These are phyloP conservation scores for Megaceryle alcyon DNA, from an alignment of 2,797 vertebrate genomes.

Conservation along the genomic window DNA sequence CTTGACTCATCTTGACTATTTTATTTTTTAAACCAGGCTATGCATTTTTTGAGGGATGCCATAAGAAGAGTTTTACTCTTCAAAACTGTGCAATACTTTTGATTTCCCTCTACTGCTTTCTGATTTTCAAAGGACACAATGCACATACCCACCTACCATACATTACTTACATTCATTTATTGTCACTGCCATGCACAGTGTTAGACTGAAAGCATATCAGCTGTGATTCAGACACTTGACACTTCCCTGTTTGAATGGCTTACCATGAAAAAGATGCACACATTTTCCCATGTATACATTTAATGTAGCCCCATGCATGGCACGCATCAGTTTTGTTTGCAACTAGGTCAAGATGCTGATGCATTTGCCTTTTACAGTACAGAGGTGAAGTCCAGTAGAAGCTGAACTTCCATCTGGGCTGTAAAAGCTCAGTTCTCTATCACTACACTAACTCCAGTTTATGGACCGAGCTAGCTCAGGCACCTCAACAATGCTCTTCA, in stretches of 20 bases:
- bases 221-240: neutral
- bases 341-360: neutral
- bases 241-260: neutral
- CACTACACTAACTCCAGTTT: neutral
- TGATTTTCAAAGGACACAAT: neutral
- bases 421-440: neutral
- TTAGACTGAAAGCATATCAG: neutral
- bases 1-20: neutral
- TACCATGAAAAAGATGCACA: fast-evolving
- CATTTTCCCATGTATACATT: neutral
- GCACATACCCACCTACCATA: neutral
- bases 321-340: fast-evolving
- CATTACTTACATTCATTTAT: neutral
- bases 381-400: neutral
- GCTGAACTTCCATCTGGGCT: neutral
- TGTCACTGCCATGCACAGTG: neutral
- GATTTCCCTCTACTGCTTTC: neutral
- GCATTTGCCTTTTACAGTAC: neutral
- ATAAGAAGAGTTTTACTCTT: neutral
- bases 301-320: fast-evolving
- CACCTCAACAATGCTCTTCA: neutral
- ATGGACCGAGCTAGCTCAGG: neutral
- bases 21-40: neutral
- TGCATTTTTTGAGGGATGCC: neutral
- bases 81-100: neutral